Conservation (phyloP, 2,888 invertebrate species). For the Oithona nana region DNA sequence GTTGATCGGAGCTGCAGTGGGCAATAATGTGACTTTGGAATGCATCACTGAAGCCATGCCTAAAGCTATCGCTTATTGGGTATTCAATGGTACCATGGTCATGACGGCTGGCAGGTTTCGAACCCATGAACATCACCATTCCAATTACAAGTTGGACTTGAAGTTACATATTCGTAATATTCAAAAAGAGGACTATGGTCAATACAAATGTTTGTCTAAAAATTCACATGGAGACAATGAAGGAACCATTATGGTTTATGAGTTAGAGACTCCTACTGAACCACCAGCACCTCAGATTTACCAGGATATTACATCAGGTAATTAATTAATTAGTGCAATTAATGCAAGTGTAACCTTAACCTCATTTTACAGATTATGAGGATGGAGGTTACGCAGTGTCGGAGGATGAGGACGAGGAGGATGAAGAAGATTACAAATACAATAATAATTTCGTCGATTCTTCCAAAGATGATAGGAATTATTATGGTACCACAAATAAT, state of each 20-base stretch:
- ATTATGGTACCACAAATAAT: not conserved
- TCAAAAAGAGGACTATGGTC: conserved; percentile 64
- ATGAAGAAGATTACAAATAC: not conserved
- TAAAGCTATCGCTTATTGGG: conserved; percentile 21
- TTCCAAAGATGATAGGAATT: not conserved
- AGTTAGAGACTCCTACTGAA: not conserved
- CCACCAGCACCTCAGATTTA: not conserved
- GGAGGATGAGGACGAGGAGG: not conserved
- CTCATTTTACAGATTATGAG: not conserved
- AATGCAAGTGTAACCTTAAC: not conserved
- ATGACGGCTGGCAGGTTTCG: conserved; percentile 71
- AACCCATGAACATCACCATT: conserved; percentile 47
- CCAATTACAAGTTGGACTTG: conserved; percentile 75
- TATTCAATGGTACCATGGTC: conserved; percentile 71
- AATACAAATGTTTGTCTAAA: conserved; percentile 77
- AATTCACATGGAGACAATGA: conserved; percentile 83
- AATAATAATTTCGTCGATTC: not conserved
- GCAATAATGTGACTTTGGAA: conserved; percentile 74
- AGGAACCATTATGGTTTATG: conserved; percentile 74
- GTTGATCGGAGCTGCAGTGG: conserved; percentile 69
- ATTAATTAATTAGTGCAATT: not conserved
- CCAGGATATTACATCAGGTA: not conserved
- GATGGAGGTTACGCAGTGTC: not conserved
- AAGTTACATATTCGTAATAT: conserved; percentile 66
- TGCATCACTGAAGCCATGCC: conserved; percentile 61